These are phyloP conservation scores for Odontamblyopus rebecca DNA, from an alignment of 2,797 vertebrate species.

Conservation along the genomic window DNA sequence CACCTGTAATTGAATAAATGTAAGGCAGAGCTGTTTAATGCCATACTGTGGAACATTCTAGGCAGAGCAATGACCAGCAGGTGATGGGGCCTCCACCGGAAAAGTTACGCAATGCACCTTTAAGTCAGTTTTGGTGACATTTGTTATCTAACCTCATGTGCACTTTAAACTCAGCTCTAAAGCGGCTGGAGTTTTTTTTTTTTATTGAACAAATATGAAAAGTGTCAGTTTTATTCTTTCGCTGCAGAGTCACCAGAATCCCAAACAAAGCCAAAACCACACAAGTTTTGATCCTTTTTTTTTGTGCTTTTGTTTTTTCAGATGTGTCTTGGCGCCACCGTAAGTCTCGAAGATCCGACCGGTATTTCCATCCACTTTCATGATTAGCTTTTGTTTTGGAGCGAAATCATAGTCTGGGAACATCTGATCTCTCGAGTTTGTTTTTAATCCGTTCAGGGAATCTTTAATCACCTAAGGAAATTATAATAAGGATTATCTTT, in stretches of 20 bases:
- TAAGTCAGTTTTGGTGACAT: no score
- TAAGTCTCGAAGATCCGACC: neutral
- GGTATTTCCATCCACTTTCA: neutral
- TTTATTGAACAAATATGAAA: neutral
- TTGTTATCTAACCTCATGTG: no score
- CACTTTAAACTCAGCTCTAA: neutral
- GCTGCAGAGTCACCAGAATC: neutral
- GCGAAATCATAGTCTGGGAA: neutral
- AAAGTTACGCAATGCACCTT: no score
- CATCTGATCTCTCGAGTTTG: neutral
- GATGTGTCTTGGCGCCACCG: neutral
- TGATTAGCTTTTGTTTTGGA: slow-evolving; percentile 8
- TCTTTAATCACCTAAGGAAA: neutral
- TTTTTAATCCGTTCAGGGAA: slow-evolving; percentile 3
- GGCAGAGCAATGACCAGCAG: no score
- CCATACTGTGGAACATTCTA: no score
- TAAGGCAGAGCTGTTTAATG: no score
- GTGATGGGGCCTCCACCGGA: no score
- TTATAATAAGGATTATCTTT: neutral
- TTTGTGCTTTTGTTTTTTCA: neutral
- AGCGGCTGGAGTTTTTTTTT: neutral
- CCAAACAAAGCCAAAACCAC: neutral
- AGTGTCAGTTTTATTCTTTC: neutral
- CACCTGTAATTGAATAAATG: no score
- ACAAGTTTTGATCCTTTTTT: neutral